Evolutionary conservation across 2,797 vertebrate genomes (phyloP).

Genomic region (Acanthurus tractus): DNA sequence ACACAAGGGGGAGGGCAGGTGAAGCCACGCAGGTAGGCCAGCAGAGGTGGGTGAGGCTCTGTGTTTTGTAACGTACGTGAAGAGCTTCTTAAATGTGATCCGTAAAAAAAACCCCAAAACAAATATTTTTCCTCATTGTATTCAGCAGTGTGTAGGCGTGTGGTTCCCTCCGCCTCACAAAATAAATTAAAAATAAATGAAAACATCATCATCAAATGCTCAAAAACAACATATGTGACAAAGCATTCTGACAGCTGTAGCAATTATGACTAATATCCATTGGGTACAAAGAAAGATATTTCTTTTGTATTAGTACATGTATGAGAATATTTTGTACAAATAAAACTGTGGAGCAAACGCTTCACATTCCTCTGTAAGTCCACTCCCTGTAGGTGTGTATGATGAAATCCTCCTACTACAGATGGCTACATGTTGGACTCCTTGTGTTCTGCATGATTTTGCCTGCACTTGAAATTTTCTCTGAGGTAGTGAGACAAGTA

Average conservation of each 20-base stretch:
- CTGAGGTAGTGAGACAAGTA: slow-evolving; percentile 4
- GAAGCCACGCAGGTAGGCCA: neutral
- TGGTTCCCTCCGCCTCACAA: no score
- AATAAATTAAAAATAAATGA: neutral
- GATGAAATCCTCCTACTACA: slow-evolving; percentile 34
- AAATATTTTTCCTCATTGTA: neutral
- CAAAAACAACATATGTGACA: neutral
- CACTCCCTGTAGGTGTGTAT: neutral
- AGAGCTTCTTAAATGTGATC: neutral
- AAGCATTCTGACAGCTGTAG: neutral
- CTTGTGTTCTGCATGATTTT: slow-evolving; percentile 5
- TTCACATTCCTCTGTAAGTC: slow-evolving; percentile 12
- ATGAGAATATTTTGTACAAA: neutral
- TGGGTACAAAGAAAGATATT: neutral
- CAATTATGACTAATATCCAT: neutral
- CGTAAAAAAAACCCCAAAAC: neutral
- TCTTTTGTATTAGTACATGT: neutral
- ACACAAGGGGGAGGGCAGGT: neutral
- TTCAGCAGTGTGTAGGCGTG: neutral
- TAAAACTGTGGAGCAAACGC: neutral
- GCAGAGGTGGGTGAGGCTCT: neutral
- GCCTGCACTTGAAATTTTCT: neutral
- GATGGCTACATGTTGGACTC: neutral
- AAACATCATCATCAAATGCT: neutral
- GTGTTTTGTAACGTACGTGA: neutral